Conservation (phyloP, 2,888 invertebrate species). For the Cantharis rufa region DNA sequence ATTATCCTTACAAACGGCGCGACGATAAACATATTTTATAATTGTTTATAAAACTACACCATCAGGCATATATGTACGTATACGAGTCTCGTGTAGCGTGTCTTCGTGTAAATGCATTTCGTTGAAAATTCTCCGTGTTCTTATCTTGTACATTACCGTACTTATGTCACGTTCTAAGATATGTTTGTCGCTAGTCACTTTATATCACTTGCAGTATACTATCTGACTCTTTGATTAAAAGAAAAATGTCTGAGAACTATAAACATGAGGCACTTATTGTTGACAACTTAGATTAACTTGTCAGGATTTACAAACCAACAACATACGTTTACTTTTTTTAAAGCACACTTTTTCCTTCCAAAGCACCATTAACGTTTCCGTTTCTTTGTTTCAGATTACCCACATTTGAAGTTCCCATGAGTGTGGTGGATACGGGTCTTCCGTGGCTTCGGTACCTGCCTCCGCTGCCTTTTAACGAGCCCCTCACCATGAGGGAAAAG, state of each 20-base stretch:
- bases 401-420: slow-evolving; percentile 61
- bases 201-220: slow-evolving; percentile 30
- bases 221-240: slow-evolving; percentile 2
- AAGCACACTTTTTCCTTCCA: not conserved
- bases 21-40: not conserved
- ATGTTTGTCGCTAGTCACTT: slow-evolving; percentile 42
- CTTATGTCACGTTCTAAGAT: slow-evolving; percentile 48
- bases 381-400: slow-evolving; percentile 39
- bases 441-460: slow-evolving; percentile 58
- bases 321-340: not conserved
- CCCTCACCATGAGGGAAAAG: slow-evolving; percentile 83
- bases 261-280: slow-evolving; percentile 16
- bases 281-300: slow-evolving; percentile 18
- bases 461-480: slow-evolving; percentile 57
- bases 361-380: not conserved
- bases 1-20: not conserved
- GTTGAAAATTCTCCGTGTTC: slow-evolving; percentile 32
- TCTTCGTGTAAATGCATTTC: slow-evolving; percentile 21
- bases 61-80: not conserved
- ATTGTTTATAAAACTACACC: not conserved
- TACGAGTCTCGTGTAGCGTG: not conserved
- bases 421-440: slow-evolving; percentile 72
- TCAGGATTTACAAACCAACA: slow-evolving; percentile 9
- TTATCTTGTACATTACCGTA: slow-evolving; percentile 48
- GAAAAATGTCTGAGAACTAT: slow-evolving; percentile 12